Conservation (phyloP, 2,113 vertebrate genomes). For the Ammodytes marinus region DNA sequence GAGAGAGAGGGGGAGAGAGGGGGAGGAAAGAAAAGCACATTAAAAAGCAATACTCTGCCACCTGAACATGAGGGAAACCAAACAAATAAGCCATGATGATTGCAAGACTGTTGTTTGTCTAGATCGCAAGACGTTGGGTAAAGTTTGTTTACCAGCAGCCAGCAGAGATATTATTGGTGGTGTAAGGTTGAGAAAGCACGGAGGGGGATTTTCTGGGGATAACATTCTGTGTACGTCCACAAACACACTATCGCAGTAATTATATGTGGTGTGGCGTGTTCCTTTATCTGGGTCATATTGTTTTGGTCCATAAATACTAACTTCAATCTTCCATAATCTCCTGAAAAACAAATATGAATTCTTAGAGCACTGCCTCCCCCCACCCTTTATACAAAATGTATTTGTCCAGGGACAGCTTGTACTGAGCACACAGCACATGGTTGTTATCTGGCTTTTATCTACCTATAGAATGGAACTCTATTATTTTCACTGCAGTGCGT, state of each 20-base stretch:
- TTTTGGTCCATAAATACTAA: constrained; percentile 5
- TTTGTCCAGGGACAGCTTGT: not conserved
- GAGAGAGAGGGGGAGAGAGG: not conserved
- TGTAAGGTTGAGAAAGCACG: constrained; percentile 33
- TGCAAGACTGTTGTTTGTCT: constrained; percentile 16
- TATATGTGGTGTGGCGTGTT: constrained; percentile 8
- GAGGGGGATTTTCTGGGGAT: constrained; percentile 33
- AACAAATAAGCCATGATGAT: not conserved
- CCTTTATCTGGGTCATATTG: constrained; percentile 53
- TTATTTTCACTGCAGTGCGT: not conserved
- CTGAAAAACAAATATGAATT: constrained; percentile 28
- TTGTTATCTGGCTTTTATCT: constrained; percentile 27
- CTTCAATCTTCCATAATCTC: constrained; percentile 12
- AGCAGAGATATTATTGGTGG: constrained; percentile 19
- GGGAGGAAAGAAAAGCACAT: not conserved
- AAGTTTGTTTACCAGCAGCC: constrained; percentile 17
- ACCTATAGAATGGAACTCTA: not conserved
- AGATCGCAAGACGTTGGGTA: constrained; percentile 20
- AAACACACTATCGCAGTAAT: constrained; percentile 17
- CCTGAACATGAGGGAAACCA: not conserved
- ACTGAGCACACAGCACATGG: constrained; percentile 12
- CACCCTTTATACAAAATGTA: constrained; percentile 7
- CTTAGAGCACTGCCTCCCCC: constrained; percentile 16
- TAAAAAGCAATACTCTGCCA: not conserved
- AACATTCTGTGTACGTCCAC: not conserved